Evolutionary conservation across 2,888 invertebrate genomes (phyloP), one percentile per base, ranked within the genome.

Genomic region (Andrena flavipes): DNA sequence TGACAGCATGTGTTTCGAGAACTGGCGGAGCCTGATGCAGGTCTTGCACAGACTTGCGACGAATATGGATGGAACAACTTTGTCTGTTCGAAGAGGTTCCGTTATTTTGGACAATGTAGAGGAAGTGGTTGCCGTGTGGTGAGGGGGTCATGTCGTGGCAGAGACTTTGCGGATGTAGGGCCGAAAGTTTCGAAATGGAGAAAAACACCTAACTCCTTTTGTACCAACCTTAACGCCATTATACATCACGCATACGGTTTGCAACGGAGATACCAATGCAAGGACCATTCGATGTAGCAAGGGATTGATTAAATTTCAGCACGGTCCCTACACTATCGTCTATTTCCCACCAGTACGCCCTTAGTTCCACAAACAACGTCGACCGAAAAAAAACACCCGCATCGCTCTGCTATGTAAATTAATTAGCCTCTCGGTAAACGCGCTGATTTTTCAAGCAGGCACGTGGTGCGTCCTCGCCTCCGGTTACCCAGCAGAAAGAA

Each of bases 331-430:
- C 16, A 5, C 2, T 23, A 30, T 56, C 51, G 69, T 49, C 49
- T 33, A 54, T 65, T 80, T 71, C 70, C 77, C 65, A 77, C 77
- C 51, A 54, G 51, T 13, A 20, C 63, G 42, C 23, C 23, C 62
- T 30, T 13, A 42, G 42, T 51, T 62, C 35, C 51, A 3, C 26
- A 8, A 35, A 59, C 48, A 16, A 29, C 26, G 30, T 13, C 49
- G n/a, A 30, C 29, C 29, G 13, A 48, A 56, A 68, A 48, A 54
- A 42, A 75, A 75, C 56, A 60, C 60, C 76, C 75, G 71, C 78
- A 74, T 80, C 84, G 86, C 74, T 89, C 89, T 82, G 85, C 90
- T 92, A 92, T 92, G 92, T 89, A 92, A 92, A 92, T 92, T 92
- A 92, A 92, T 92, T 92, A 92, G 92, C 87, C 87, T 87, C 87